A percentile compares a stretch with the other conserved stretches of the same genome.
Evolutionary conservation across 1,140 invertebrate genomes (phyloP).

Genomic region (Apis dorsata): DNA sequence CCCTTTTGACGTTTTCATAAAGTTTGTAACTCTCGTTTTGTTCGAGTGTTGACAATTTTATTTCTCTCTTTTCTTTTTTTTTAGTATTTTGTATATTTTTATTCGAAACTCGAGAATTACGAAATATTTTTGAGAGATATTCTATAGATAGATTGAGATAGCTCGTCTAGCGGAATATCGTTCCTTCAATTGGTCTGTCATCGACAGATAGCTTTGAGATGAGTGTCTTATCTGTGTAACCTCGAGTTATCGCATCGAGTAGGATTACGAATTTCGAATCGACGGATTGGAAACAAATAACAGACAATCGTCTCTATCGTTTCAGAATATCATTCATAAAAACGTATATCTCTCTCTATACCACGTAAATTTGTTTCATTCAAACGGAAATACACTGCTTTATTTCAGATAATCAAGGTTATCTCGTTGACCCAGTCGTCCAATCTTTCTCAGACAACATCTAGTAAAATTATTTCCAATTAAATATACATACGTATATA

Average conservation of each 20-base stretch:
- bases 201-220: background rate
- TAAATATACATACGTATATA: background rate
- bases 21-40: background rate
- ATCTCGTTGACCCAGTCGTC: background rate
- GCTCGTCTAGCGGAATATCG: background rate
- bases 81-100: background rate
- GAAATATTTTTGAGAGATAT: no score
- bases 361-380: slow-evolving; percentile 9
- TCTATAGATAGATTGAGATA: background rate
- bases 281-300: background rate
- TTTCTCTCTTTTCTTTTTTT: background rate
- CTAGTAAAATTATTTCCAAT: background rate
- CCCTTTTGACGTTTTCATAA: background rate
- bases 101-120: no score
- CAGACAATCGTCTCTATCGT: background rate
- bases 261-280: no score
- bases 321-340: background rate
- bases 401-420: background rate
- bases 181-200: background rate
- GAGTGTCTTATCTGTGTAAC: background rate
- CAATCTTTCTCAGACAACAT: background rate
- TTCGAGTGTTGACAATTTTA: background rate
- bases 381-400: background rate
- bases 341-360: background rate
- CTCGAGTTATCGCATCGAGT: background rate